A percentile compares a stretch with the other conserved stretches of the same genome.
Conservation (phyloP, 2,113 vertebrate genomes). For the Mystacornis crossleyi region DNA sequence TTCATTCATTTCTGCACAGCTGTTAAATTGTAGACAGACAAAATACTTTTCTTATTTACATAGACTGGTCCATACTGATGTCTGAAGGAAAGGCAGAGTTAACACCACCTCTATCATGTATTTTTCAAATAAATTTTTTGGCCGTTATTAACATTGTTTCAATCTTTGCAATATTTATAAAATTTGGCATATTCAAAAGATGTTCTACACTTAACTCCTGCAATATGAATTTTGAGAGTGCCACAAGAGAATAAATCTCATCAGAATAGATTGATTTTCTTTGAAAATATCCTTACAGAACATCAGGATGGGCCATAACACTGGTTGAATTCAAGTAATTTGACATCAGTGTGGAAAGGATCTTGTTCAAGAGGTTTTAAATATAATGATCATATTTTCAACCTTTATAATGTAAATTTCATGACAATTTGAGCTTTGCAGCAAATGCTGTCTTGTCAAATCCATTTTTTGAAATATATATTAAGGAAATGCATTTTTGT, state of each 20-base stretch:
- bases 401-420: slow-evolving; percentile 63
- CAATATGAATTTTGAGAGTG: neutral
- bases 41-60: neutral
- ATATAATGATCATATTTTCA: slow-evolving; percentile 58
- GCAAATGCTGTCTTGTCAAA: slow-evolving; percentile 41
- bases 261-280: slow-evolving; percentile 18
- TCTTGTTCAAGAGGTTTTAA: slow-evolving; percentile 48
- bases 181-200: neutral
- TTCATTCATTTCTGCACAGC: neutral
- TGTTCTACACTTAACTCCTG: neutral
- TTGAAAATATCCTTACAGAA: slow-evolving; percentile 7
- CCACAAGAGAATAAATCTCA: neutral
- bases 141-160: neutral
- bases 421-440: slow-evolving; percentile 46
- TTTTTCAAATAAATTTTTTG: neutral
- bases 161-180: neutral
- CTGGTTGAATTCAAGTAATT: neutral
- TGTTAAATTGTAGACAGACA: neutral
- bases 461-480: slow-evolving; percentile 50
- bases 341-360: slow-evolving; percentile 12
- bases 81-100: neutral
- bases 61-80: neutral
- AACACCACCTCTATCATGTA: neutral
- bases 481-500: slow-evolving; percentile 27
- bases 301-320: neutral